phyloP scores from a whole-genome alignment of 2,113 vertebrate genomes.

The Heteronetta atricapilla region DNA sequence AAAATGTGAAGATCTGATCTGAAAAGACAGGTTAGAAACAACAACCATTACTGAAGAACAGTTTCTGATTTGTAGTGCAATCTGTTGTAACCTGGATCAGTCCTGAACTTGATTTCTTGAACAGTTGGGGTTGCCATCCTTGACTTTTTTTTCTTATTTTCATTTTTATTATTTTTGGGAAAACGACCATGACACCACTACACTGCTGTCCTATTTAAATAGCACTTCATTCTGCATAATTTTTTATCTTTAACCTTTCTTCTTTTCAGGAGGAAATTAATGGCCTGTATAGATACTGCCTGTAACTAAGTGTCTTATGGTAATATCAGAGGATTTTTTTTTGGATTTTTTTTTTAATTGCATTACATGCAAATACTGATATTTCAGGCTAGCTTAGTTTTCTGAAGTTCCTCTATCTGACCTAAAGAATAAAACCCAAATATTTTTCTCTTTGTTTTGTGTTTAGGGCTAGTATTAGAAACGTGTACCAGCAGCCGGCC shows the following conservation, averaged over 20 bases:
- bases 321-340: neutral
- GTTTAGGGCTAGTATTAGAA: constrained; percentile 72
- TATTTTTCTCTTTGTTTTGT: constrained; percentile 1
- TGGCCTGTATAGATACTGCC: neutral
- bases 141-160: neutral
- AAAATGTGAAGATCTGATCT: neutral
- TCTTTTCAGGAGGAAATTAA: neutral
- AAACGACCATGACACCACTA: neutral
- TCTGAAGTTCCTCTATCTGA: neutral
- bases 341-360: neutral
- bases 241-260: neutral
- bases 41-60: neutral
- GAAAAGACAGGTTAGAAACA: neutral
- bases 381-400: neutral
- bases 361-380: neutral
- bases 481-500: constrained; percentile 26
- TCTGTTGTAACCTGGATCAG: neutral
- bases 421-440: constrained; percentile 15
- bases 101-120: neutral
- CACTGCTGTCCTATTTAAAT: neutral
- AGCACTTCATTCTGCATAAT: neutral
- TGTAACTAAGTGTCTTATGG: neutral
- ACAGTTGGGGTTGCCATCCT: neutral
- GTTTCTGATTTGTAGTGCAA: neutral
- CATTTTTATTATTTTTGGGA: neutral